phyloP scores from a whole-genome alignment of 2,888 invertebrate genomes.

The Eudemis profundana region DNA sequence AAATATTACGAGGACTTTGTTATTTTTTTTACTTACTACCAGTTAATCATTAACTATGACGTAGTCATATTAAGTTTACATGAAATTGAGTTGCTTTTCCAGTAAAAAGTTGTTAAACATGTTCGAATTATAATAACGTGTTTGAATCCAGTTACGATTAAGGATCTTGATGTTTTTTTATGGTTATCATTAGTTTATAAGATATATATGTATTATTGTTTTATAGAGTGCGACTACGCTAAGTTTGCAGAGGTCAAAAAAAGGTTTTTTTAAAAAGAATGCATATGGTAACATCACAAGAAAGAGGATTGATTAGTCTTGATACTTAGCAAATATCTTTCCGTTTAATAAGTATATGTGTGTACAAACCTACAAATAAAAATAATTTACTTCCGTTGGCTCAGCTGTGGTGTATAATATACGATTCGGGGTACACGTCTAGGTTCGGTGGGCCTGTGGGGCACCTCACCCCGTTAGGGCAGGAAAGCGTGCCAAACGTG shows the following conservation, averaged over 20 bases:
- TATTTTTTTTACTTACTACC: too few relatives aligned
- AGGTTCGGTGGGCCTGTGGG: constrained; percentile 2
- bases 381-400: neutral
- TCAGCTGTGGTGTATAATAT: neutral
- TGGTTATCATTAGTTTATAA: constrained; percentile 4
- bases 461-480: constrained; percentile 37
- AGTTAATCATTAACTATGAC: too few relatives aligned
- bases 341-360: too few relatives aligned
- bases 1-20: too few relatives aligned
- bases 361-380: too few relatives aligned
- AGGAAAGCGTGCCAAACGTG: constrained; percentile 63
- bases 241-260: too few relatives aligned
- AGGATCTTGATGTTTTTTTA: constrained; percentile 20
- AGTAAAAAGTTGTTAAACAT: constrained; percentile 4
- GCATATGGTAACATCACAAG: too few relatives aligned
- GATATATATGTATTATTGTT: too few relatives aligned
- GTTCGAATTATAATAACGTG: constrained; percentile 22
- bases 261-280: too few relatives aligned
- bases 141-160: constrained; percentile 21
- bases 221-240: too few relatives aligned
- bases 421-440: constrained; percentile 4
- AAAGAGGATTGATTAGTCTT: too few relatives aligned
- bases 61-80: neutral
- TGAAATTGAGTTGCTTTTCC: neutral
- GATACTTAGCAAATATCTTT: too few relatives aligned